A percentile compares a stretch with the other conserved stretches of the same genome.
Conservation (phyloP, 1,140 invertebrate genomes). For the Zaprionus vittiger region DNA sequence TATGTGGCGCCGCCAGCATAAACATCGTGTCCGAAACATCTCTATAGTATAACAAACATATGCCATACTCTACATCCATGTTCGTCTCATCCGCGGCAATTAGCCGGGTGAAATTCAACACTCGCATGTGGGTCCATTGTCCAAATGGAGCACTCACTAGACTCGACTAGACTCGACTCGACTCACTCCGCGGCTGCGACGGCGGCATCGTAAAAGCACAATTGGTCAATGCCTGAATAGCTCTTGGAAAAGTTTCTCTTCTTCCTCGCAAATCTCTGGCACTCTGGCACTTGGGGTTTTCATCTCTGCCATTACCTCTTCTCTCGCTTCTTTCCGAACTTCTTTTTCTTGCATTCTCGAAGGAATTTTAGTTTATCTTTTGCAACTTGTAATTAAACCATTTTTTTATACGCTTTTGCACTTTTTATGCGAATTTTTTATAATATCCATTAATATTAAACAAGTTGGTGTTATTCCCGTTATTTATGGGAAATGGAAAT, state of each 20-base stretch:
- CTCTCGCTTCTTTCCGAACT: not conserved
- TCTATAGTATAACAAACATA: conserved; percentile 41
- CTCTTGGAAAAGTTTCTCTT: conserved; percentile 60
- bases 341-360: conserved; percentile 19
- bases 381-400: not conserved
- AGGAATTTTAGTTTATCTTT: conserved; percentile 23
- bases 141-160: conserved; percentile 60
- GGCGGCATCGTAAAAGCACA: conserved; percentile 43
- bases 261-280: conserved; percentile 2
- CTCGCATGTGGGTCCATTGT: conserved; percentile 71
- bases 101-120: conserved; percentile 80
- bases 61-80: conserved; percentile 49
- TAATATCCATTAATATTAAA: not conserved
- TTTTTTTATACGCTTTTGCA: not conserved
- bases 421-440: conserved; percentile 1
- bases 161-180: not conserved
- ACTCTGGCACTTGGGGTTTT: not conserved
- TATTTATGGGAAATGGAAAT: not conserved
- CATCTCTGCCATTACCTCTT: not conserved
- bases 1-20: conserved; percentile 60
- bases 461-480: not conserved
- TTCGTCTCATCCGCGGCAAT: conserved; percentile 64
- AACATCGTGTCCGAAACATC: conserved; percentile 29
- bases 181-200: not conserved
- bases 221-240: conserved; percentile 62